Percentiles rank a stretch among this genome's conserved stretches.
phyloP scores from a whole-genome alignment of 2,113 vertebrate species.

The Ptilorrhoa leucosticta region DNA sequence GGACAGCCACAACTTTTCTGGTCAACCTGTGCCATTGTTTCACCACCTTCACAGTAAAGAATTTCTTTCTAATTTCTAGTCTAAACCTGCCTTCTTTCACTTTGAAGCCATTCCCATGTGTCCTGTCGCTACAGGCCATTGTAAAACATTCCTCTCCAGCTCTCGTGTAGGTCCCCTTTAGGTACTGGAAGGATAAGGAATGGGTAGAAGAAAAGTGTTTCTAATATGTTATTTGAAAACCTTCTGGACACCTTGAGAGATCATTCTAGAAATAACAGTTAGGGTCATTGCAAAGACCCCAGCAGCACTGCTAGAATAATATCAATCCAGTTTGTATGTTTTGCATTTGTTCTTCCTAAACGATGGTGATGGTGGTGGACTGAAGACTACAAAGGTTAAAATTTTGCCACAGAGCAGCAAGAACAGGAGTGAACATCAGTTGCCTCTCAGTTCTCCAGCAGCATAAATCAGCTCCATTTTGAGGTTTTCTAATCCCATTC shows the following conservation, averaged over 20 bases:
- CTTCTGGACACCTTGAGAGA: not conserved
- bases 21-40: not conserved
- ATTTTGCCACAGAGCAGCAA: not conserved
- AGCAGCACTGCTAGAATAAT: not conserved
- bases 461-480: not conserved
- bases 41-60: not conserved
- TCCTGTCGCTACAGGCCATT: not conserved
- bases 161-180: not conserved
- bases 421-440: not conserved
- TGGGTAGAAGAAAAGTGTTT: not conserved
- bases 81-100: not conserved
- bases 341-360: not conserved
- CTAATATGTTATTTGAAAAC: not conserved
- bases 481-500: not conserved
- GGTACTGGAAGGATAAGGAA: not conserved
- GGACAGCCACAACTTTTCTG: not conserved
- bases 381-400: not conserved
- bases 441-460: not conserved
- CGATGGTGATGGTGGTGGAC: not conserved
- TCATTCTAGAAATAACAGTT: not conserved
- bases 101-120: not conserved
- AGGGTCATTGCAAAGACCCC: not conserved
- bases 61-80: not conserved
- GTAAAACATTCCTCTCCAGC: not conserved
- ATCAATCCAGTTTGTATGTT: not conserved